These are phyloP conservation scores for Taphrorychus bicolor DNA, from an alignment of 2,888 invertebrate species.

Conservation along the genomic window DNA sequence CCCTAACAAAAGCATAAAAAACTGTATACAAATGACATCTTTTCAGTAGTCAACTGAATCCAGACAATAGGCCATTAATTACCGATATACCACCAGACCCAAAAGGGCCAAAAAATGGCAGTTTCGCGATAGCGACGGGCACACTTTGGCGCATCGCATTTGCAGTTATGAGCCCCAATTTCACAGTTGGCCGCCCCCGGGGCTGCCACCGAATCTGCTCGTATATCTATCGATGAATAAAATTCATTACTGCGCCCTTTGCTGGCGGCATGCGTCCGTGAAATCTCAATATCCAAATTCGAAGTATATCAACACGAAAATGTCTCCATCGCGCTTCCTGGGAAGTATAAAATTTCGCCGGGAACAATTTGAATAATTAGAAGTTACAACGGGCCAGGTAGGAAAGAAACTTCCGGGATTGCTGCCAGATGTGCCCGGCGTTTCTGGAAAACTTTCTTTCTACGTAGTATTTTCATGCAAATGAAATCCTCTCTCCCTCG, in stretches of 20 bases:
- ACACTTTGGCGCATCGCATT: slow-evolving; percentile 53
- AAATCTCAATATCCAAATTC: slow-evolving; percentile 6
- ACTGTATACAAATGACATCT: not conserved
- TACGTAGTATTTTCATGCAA: no score
- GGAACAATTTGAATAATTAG: slow-evolving; percentile 59
- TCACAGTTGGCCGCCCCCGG: slow-evolving; percentile 55
- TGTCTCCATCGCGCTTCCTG: not conserved
- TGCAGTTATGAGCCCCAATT: slow-evolving; percentile 54
- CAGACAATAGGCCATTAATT: slow-evolving; percentile 11
- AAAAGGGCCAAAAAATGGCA: slow-evolving; percentile 1
- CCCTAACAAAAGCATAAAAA: no score
- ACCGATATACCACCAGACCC: not conserved
- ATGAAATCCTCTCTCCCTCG: no score
- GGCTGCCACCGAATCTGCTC: slow-evolving; percentile 54
- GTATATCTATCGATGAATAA: slow-evolving; percentile 54
- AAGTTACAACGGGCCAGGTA: slow-evolving; percentile 55
- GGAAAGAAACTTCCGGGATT: slow-evolving; percentile 56
- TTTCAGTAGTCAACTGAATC: not conserved
- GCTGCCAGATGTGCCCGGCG: slow-evolving; percentile 49
- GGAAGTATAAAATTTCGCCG: no score
- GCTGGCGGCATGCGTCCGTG: slow-evolving; percentile 5
- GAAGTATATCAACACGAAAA: not conserved
- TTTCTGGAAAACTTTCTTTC: slow-evolving; percentile 51
- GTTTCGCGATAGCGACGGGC: slow-evolving; percentile 39
- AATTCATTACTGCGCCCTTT: slow-evolving; percentile 54